Percentiles rank a stretch among this genome's conserved stretches.
Conservation (phyloP, 1,140 invertebrate genomes). For the Cotesia chilonis region DNA sequence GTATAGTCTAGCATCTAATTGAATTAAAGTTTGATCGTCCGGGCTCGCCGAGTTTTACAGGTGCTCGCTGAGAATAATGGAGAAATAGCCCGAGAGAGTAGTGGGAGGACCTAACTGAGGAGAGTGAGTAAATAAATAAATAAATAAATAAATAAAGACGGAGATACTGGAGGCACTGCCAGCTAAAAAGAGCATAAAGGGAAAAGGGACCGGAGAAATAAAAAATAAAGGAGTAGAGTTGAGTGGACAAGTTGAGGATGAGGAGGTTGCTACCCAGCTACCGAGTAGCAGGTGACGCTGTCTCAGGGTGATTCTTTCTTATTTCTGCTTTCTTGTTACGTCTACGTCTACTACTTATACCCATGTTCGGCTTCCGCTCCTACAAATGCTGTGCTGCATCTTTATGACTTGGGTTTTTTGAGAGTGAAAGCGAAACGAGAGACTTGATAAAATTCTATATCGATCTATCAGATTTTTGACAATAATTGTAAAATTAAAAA, state of each 20-base stretch:
- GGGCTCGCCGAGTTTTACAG: background rate
- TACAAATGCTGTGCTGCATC: background rate
- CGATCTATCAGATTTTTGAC: no score
- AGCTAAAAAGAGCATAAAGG: background rate
- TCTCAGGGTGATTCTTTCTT: conserved; percentile 38
- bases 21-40: conserved; percentile 46
- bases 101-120: background rate
- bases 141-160: conserved; percentile 14
- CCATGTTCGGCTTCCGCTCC: background rate
- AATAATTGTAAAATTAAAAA: no score
- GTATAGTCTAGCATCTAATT: conserved; percentile 39
- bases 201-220: no score
- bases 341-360: background rate
- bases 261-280: conserved; percentile 30
- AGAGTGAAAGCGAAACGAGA: no score
- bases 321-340: conserved; percentile 4
- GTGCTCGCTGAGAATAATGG: conserved; percentile 1
- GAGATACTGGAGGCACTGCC: background rate
- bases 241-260: conserved; percentile 16
- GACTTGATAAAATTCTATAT: no score
- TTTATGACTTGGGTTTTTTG: background rate
- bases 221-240: background rate
- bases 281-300: conserved; percentile 55
- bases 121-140: conserved; percentile 19
- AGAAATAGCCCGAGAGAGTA: background rate